Base-by-base conservation (phyloP, 2,888 invertebrate genomes). In the Papilio demoleus region DNA sequence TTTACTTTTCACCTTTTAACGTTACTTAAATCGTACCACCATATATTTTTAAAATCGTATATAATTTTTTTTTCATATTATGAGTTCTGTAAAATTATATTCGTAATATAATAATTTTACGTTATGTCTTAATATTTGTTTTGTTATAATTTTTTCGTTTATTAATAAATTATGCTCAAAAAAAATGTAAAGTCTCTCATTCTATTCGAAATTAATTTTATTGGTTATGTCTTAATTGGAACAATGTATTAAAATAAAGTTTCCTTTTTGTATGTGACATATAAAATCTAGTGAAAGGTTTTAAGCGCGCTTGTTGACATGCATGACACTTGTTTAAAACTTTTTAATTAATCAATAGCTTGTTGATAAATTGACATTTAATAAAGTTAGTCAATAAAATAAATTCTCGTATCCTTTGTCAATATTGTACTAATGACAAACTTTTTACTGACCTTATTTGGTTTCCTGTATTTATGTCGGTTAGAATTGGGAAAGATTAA, bases 251-350 rank as follows among this genome's bases (percentile, higher is more conserved):
- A n/a, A 53, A 53, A 56, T 31, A 56, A 31, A 53, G 27, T 24
- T 53, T 53, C 27, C n/a, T 56, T 56, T 53, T 56, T 56, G 31
- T 53, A 53, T 53, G 50, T 53, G 53, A 56, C 53, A 56, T 56
- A 31, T 56, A 56, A 56, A 56, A 56, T 56, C 31, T 56, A 31
- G 53, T 56, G 53, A 56, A 56, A 56, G 53, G 53, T 56, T 53
- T 53, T 27, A 27, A 53, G 27, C 2, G 53, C 27, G 53, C 27
- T 1, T 31, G 53, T 56, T 31, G 17, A 56, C 53, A 56, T 6
- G 27, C 53, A 17, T 56, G 53, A 17, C 31, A 31, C 31, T 56
- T 27, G 53, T 56, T 53, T 53, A 31, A 56, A 31, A 31, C 31
- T 56, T 56, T 56, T 56, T 56, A 56, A 56, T 56, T 31, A 56